Evolutionary conservation across 2,888 invertebrate genomes (phyloP).

Genomic region (Tachina fera): DNA sequence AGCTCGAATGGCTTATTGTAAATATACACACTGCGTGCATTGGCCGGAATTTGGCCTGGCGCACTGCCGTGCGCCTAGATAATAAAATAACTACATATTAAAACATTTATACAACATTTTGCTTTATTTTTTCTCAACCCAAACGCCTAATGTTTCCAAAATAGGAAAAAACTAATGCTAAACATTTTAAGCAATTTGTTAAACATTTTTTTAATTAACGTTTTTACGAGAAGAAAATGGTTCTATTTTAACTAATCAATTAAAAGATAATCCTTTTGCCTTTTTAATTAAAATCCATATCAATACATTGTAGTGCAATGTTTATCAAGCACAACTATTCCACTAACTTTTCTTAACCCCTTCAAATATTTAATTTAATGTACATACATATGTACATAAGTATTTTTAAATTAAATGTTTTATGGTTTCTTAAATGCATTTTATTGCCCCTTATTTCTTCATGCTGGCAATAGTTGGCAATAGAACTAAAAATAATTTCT

Average conservation of each 20-base stretch:
- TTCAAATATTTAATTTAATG: conserved; percentile 19
- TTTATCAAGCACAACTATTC: neutral
- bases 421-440: conserved; percentile 60
- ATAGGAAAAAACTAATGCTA: no score
- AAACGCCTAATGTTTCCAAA: no score
- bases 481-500: conserved; percentile 42
- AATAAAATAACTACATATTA: no score
- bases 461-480: neutral
- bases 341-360: conserved; percentile 2
- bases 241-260: neutral
- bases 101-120: no score
- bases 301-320: neutral
- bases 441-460: conserved; percentile 4
- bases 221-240: no score
- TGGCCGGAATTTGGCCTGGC: no score
- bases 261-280: neutral
- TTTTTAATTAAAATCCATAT: neutral
- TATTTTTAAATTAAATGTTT: conserved; percentile 54
- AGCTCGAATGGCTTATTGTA: no score
- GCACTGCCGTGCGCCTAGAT: no score
- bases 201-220: no score
- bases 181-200: no score
- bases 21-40: no score
- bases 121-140: no score
- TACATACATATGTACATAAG: neutral